Evolutionary conservation across 2,113 vertebrate genomes (phyloP), one percentile per base, ranked within the genome.

Genomic region (Phycodurus eques): DNA sequence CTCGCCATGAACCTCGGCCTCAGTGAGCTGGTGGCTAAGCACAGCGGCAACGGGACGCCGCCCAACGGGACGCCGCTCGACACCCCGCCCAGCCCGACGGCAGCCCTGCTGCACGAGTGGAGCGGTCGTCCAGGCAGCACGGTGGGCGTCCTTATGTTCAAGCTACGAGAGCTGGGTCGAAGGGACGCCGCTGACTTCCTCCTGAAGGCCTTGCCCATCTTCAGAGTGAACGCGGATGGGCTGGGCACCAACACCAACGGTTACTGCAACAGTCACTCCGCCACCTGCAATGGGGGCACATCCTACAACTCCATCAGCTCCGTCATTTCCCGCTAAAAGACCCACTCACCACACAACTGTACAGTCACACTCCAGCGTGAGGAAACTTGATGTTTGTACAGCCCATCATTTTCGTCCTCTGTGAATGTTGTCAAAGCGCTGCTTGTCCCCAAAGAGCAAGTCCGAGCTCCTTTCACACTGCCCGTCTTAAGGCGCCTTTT

Each of bases 291-390:
- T 72, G 96, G 96, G 0, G 96, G 96, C 63, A 98, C 94, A 0
- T 97, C 97, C 4, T 98, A 98, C 64, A 98, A 99, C 88, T 99
- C 98, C 0, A 98, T 99, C 89, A 98, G 96, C 88, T 99, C 98
- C 0, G 96, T 98, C 62, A 92, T 99, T 70, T 99, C 98, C 60
- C 94, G 96, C 88, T 99, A 94, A 95, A 35, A 56, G 20, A 6
- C 8, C 10, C 3, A 22, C 12, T 10, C 49, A 7, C 12, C 8
- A 27, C 31, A 27, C n/a, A 31, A 27, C 13, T 33, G 27, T 1
- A 19, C 27, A 12, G 57, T 31, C 49, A 5, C 15, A 51, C 53
- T 22, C 8, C 15, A 51, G 49, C 49, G 15, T 19, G 15, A 51
- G 49, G 49, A 7, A 51, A 19, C 20, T 54, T 54, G 3, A 20